A percentile compares a stretch with the other conserved stretches of the same genome.
phyloP scores from a whole-genome alignment of 1,140 invertebrate species.

The Wiebesia pumilae region DNA sequence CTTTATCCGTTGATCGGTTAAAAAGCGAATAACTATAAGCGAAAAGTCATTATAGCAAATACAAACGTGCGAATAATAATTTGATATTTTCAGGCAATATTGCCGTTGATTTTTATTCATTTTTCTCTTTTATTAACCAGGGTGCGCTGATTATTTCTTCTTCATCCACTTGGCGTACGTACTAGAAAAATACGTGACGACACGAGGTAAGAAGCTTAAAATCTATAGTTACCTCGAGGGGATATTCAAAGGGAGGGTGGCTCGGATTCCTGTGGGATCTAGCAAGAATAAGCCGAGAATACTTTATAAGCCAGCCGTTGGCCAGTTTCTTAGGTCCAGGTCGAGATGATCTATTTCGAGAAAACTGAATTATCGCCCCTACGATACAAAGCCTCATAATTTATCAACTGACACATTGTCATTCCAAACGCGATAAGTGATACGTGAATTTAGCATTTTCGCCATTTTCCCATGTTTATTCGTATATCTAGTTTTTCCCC shows the following conservation, averaged over 20 bases:
- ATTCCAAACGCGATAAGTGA: conserved; percentile 24
- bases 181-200: conserved; percentile 27
- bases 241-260: conserved; percentile 56
- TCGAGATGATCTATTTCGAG: conserved; percentile 69
- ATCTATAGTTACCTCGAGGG: conserved; percentile 25
- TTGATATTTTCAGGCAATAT: neutral
- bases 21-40: too few species aligned
- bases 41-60: too few species aligned
- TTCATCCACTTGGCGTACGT: conserved; percentile 36
- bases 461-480: conserved; percentile 19
- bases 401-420: conserved; percentile 43
- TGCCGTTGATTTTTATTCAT: neutral
- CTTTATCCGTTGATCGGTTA: too few species aligned
- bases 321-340: conserved; percentile 65
- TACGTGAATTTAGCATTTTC: neutral
- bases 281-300: conserved; percentile 68
- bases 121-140: neutral
- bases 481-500: neutral
- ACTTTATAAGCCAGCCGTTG: conserved; percentile 67
- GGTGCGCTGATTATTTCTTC: neutral
- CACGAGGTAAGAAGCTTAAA: conserved; percentile 48
- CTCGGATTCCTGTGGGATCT: conserved; percentile 69
- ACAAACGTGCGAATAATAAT: neutral
- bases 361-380: conserved; percentile 65
- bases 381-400: conserved; percentile 49